Base-by-base conservation (phyloP, 1,140 invertebrate genomes). In the Hycleus phaleratus region DNA sequence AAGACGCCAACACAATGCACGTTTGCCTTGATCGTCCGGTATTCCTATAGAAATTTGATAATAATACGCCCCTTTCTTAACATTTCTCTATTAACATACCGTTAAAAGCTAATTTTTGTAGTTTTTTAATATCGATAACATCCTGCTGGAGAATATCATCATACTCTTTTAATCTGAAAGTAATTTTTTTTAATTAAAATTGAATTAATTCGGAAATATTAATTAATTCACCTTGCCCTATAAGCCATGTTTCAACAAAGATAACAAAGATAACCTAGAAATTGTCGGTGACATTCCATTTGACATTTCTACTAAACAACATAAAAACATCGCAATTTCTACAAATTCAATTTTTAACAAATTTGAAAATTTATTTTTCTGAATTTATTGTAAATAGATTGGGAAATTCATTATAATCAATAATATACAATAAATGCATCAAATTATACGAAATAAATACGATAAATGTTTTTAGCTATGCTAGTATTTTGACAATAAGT, bases 1-100 rank as follows among this genome's bases (percentile, higher is more conserved):
- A 7, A 93, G 73, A 71, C 86, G 89, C 91, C 91, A 95, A 59
- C 88, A 88, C 9, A 90, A 67, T 1, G 89, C 78, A 51, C 90
- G 75, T 46, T 86, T 76, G 0, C 87, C 87, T 59, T 84, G 82
- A 65, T 89, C 86, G 70, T 94, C 90, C 12, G 90, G 90, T 55
- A 92, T 85, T 48, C 90, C 90, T 91, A 65, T 56, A 71, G 74
- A 42, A n/a, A 42, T n/a, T 9, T 4, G 11, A 42, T 0, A 42
- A 42, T 42, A 42, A 32, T 32, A 32, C 32, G 32, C 32, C 32
- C 32, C 32, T 32, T 32, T 32, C 1, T 7, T 5, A 32, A 32
- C 18, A 18, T 18, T 62, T 66, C 59, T 60, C 58, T 12, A 55
- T 25, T 50, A 61, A 58, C 70, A 73, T 75, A 88, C 89, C 90